phyloP scores from a whole-genome alignment of 2,888 invertebrate species.

The Steinernema hermaphroditum region DNA sequence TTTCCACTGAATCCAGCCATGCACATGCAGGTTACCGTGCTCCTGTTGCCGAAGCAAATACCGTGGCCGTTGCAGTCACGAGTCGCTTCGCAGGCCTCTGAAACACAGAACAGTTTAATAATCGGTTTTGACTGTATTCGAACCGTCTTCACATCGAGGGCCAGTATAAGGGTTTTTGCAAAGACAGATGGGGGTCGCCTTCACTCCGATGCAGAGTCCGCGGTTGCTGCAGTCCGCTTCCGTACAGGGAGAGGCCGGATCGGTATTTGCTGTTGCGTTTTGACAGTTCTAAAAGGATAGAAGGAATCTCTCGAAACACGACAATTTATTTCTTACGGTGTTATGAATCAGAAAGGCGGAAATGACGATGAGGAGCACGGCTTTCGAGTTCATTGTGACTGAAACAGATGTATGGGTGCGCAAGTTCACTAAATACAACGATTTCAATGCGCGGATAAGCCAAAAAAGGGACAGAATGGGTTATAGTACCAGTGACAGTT shows the following conservation, averaged over 20 bases:
- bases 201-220: constrained; percentile 56
- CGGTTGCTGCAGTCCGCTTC: constrained; percentile 55
- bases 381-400: background rate
- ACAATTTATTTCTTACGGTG: background rate
- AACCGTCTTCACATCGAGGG: constrained; percentile 59
- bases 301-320: background rate
- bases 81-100: constrained; percentile 57
- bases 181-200: constrained; percentile 53
- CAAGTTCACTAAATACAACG: background rate
- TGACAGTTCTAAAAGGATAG: background rate
- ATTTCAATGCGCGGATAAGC: background rate
- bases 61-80: constrained; percentile 63
- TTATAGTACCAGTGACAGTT: no score
- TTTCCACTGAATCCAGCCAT: constrained; percentile 53
- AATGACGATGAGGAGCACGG: background rate
- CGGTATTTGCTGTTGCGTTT: background rate
- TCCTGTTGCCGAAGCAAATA: constrained; percentile 56
- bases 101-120: constrained; percentile 26
- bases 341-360: background rate
- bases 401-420: background rate
- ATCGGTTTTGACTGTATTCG: constrained; percentile 9
- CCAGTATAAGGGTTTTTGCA: constrained; percentile 59
- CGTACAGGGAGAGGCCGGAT: constrained; percentile 38
- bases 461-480: background rate
- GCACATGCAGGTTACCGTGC: constrained; percentile 55